Evolutionary conservation across 1,140 invertebrate species (phyloP), one percentile per base, ranked within the genome.

Genomic region (Pentalonia nigronervosa): DNA sequence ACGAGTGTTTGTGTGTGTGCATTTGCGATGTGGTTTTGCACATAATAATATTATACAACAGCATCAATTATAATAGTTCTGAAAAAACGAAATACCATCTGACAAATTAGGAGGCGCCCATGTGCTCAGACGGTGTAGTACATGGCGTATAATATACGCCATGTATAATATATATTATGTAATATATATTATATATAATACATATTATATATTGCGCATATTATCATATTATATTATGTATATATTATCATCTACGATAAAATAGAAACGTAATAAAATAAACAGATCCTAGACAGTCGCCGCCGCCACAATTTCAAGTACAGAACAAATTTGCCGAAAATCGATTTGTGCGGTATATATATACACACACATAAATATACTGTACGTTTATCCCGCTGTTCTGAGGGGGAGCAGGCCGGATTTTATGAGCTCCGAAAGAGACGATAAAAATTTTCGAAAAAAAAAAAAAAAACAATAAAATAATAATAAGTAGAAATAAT

Each of bases 401-500:
- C 8, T 9, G 9, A 67, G 45, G 11, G 86, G 86, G 14, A 25
- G 86, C 25, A n/a, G 48, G 20, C 48, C 20, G 7, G 48, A 53
- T 89, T 89, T 89, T 89, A 89, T 21, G 87, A 89, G 48, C 17
- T 89, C 34, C 14, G 20, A 53, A 89, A 21, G 48, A 53, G 34
- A 34, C 48, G 47, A 89, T 53, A 53, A 89, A 34, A 89, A 53
- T 89, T 50, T 53, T 34, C 48, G 23, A 89, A 89, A 53, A 88
- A 87, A 84, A 45, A 84, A 48, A 84, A 47, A 87, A 48, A 48
- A 48, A n/a, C 14, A 87, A 87, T 87, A 87, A 87, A 87, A 87
- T 87, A 87, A 48, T 87, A 87, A 89, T 53, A 89, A 50, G 84
- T 47, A 30, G 87, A 53, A 89, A 89, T 89, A 89, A 89, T 56